Evolutionary conservation across 2,888 invertebrate species (phyloP).

Genomic region (Coenonympha arcania): DNA sequence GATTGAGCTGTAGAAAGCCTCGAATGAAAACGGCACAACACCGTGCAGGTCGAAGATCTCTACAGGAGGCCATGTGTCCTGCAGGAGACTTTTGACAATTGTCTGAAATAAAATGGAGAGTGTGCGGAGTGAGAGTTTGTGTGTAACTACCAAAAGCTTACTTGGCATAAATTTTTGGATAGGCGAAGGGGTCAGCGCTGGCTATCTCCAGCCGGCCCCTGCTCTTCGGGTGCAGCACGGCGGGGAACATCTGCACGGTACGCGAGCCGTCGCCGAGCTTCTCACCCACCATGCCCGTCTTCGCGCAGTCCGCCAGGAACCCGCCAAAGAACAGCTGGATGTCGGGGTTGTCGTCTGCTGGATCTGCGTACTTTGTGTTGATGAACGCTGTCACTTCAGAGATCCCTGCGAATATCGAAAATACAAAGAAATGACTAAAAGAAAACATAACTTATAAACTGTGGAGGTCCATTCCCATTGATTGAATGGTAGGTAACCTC

Average conservation of each 20-base stretch:
- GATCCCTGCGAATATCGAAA: constrained; percentile 76
- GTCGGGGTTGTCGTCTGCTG: constrained; percentile 84
- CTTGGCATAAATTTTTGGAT: constrained; percentile 90
- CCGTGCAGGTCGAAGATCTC: too few relatives aligned
- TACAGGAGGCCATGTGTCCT: too few relatives aligned
- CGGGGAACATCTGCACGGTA: constrained; percentile 82
- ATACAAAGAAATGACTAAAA: too few relatives aligned
- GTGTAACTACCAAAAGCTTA: constrained; percentile 60
- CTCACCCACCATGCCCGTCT: constrained; percentile 90
- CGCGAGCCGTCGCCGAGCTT: constrained; percentile 79
- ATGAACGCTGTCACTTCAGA: constrained; percentile 90
- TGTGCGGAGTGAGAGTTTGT: not conserved
- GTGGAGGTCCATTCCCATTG: too few relatives aligned
- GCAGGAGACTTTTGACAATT: too few relatives aligned
- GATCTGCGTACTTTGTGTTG: constrained; percentile 84
- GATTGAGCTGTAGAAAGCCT: too few relatives aligned
- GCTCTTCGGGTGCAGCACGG: constrained; percentile 89
- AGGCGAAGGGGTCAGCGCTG: constrained; percentile 83
- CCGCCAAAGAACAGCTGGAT: constrained; percentile 91
- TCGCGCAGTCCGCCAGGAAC: constrained; percentile 88
- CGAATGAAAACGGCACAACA: too few relatives aligned
- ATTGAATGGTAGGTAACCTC: too few relatives aligned
- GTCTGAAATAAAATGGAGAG: too few relatives aligned
- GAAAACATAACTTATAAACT: too few relatives aligned
- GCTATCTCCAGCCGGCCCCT: constrained; percentile 83